Base-by-base conservation (phyloP, 2,797 vertebrate genomes). In the Pelodytes ibericus region DNA sequence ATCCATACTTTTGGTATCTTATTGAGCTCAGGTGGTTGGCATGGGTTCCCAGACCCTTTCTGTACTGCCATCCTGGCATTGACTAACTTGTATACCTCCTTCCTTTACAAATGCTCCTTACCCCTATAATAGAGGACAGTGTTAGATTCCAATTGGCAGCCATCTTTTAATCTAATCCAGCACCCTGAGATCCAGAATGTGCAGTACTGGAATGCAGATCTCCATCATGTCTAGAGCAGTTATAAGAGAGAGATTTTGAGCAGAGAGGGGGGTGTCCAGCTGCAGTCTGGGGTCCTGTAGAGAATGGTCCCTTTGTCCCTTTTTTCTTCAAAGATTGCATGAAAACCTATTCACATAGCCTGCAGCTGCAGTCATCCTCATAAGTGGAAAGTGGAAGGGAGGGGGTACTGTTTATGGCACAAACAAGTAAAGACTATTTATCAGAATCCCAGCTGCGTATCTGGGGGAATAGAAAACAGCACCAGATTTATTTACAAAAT, bases 291-390 rank as follows among this genome's bases (percentile, higher is more conserved):
- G 76, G 76, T 68, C 70, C 70, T 39, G 30, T 18, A 68, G 39
- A 72, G 62, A 78, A 78, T 78, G 31, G 56, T 29, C 53, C 57
- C 76, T 72, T 78, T 78, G 70, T 78, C 76, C 69, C 56, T 53
- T 22, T n/a, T 60, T 9, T 60, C 57, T 78, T 78, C 63, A 78
- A 78, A 72, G 76, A 58, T 64, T 72, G 63, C 76, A 68, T 78
- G 70, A 20, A 78, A 72, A 72, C 53, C 70, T 61, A 78, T 78
- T 78, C 70, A 78, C 63, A 61, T 67, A 72, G 70, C 76, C 76
- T 68, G 76, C 76, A 78, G 76, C 76, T 78, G 70, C 76, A 78
- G 63, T 71, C 70, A 78, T 78, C 56, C 66, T 78, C 70, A 78
- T 72, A 78, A 72, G 76, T 30, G 51, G 70, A 59, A 56, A 72